Evolutionary conservation across 2,113 vertebrate species (phyloP).

Genomic region (Oryzias melastigma): DNA sequence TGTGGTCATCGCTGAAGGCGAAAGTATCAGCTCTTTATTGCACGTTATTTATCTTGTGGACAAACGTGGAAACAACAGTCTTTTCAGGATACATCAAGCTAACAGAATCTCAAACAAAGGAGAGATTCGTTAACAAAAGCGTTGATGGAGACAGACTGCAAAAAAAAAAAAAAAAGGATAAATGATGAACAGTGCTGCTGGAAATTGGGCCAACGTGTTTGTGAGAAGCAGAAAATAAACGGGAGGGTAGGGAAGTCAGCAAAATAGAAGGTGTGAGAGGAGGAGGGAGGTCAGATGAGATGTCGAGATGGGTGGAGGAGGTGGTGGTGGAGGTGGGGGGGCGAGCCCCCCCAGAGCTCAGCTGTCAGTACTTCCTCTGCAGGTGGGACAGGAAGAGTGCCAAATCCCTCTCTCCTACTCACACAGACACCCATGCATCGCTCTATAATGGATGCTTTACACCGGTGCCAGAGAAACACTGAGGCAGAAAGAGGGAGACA

Average conservation of each 20-base stretch:
- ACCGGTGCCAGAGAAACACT: constrained; percentile 68
- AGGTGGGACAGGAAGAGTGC: constrained; percentile 79
- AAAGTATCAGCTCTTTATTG: constrained; percentile 62
- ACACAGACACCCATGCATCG: constrained; percentile 80
- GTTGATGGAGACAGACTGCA: constrained; percentile 12
- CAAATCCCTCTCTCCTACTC: constrained; percentile 75
- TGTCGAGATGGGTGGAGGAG: constrained; percentile 60
- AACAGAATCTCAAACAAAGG: neutral
- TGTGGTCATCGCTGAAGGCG: constrained; percentile 47
- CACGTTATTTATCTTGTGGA: constrained; percentile 51
- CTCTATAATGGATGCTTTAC: constrained; percentile 82
- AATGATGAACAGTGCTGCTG: constrained; percentile 41
- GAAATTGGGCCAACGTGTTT: constrained; percentile 61
- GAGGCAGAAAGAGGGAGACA: constrained; percentile 58
- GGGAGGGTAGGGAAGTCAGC: constrained; percentile 28
- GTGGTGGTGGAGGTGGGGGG: constrained; percentile 53
- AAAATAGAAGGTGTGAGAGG: constrained; percentile 64
- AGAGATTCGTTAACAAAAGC: constrained; percentile 18
- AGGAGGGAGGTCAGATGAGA: constrained; percentile 67
- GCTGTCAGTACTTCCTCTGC: constrained; percentile 83
- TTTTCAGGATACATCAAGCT: constrained; percentile 21
- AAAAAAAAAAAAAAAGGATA: constrained; percentile 30
- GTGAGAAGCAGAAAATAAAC: constrained; percentile 52
- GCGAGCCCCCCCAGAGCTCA: constrained; percentile 70
- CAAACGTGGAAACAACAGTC: constrained; percentile 41